Base-by-base conservation (phyloP, 2,888 invertebrate species). In the Stenchaetothrips biformis region DNA sequence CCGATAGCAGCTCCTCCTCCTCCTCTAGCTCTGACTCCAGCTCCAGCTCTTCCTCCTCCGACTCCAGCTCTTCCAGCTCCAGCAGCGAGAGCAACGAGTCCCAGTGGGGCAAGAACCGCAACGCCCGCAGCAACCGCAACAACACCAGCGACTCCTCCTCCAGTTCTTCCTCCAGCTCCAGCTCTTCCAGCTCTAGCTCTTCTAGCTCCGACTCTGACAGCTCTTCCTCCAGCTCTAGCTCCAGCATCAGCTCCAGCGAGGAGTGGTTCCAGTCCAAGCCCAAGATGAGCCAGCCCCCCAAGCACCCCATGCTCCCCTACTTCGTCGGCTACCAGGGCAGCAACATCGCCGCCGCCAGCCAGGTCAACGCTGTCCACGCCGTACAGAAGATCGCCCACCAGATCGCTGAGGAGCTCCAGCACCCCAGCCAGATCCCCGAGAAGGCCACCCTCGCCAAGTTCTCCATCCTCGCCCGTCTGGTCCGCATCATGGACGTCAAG, bases 401-500 rank as follows among this genome's bases (percentile, higher is more conserved):
- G 85, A 90, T 93, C 80, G 90, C 89, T 48, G 87, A 89, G 79
- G 91, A 91, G 81, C 84, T 93, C 16, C 89, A 90, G 82, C 87
- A 89, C 62, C 89, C 91, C 0, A 89, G 88, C 84, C 87, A 88
- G 62, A 90, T 92, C 84, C 89, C 90, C 0, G 88, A 89, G 81
- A 85, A 88, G 79, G 88, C 90, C 81, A 90, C 91, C 79, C 87
- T 93, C 0, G 88, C 90, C n/a, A 92, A 92, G 85, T 93, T 91
- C 87, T 89, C 89, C 81, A 89, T 91, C 62, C 86, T 93, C 59
- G 87, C 89, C 13, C 88, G 88, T 11, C 84, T 92, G 18, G 86
- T 92, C 79, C 89, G 92, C 67, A 88, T 89, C 25, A 91, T 93
- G 92, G 89, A 88, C 85, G 87, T 86, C 37, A 87, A 91, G 62